Evolutionary conservation across 2,113 vertebrate genomes (phyloP).

Genomic region (Benitochromis conjunctus): DNA sequence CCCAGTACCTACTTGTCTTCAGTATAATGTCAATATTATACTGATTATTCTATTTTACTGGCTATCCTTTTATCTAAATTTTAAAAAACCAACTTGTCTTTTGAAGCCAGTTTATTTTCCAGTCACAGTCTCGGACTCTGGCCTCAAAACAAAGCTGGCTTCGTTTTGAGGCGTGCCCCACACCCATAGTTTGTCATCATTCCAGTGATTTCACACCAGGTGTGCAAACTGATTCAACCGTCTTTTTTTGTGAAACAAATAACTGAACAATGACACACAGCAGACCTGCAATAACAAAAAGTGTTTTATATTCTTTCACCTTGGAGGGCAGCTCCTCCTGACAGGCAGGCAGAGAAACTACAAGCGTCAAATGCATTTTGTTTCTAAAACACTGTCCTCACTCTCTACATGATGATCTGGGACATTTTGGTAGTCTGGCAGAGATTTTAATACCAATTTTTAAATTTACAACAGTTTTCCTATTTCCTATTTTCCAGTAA

Average conservation of each 20-base stretch:
- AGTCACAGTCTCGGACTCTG: not conserved
- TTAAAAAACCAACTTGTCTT: not conserved
- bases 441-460: not conserved
- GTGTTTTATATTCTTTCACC: not conserved
- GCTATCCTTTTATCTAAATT: not conserved
- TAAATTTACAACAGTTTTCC: too few species aligned
- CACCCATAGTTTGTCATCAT: not conserved
- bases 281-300: not conserved
- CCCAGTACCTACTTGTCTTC: not conserved
- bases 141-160: not conserved
- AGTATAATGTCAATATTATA: not conserved
- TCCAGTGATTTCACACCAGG: not conserved
- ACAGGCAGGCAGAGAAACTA: not conserved
- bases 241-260: not conserved
- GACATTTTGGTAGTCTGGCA: not conserved
- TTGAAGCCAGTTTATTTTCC: not conserved
- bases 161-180: not conserved
- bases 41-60: not conserved
- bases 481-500: too few species aligned
- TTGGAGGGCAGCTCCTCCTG: not conserved
- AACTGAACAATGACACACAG: not conserved
- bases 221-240: not conserved
- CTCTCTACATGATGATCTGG: not conserved
- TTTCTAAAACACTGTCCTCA: not conserved
- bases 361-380: not conserved